A percentile compares a stretch with the other conserved stretches of the same genome.
These are phyloP conservation scores for Dryocosmus kuriphilus DNA, from an alignment of 2,888 invertebrate genomes.

Conservation along the genomic window DNA sequence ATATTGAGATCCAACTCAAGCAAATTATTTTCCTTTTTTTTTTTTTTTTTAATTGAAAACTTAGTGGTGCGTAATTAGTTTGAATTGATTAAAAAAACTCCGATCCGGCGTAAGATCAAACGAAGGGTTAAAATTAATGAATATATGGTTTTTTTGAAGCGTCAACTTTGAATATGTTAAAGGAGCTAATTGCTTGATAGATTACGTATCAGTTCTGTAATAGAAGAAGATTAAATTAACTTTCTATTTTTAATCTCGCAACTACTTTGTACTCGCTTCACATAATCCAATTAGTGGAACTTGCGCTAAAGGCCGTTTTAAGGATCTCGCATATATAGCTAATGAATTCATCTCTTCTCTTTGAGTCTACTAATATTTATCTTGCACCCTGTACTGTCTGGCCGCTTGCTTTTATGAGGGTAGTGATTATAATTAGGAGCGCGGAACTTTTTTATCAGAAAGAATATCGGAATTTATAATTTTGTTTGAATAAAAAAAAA, in stretches of 20 bases:
- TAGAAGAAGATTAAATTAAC: background rate
- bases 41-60: background rate
- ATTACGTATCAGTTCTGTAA: background rate
- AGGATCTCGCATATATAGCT: constrained; percentile 35
- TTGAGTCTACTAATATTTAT: constrained; percentile 30
- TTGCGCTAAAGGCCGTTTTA: constrained; percentile 19
- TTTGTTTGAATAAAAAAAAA: background rate
- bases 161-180: background rate
- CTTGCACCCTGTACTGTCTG: constrained; percentile 16
- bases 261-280: background rate
- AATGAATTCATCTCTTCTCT: constrained; percentile 33
- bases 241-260: constrained; percentile 4
- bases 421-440: constrained; percentile 19
- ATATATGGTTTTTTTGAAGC: background rate
- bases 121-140: background rate
- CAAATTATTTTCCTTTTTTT: background rate
- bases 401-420: background rate
- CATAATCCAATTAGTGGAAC: constrained; percentile 29
- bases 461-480: background rate
- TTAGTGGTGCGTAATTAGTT: background rate
- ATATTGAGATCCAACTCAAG: too few species aligned
- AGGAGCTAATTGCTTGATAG: background rate
- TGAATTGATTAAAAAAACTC: background rate
- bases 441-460: background rate
- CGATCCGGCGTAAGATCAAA: background rate